These are phyloP conservation scores for Apodemia duryi DNA, from an alignment of 2,888 invertebrate species.

Conservation along the genomic window DNA sequence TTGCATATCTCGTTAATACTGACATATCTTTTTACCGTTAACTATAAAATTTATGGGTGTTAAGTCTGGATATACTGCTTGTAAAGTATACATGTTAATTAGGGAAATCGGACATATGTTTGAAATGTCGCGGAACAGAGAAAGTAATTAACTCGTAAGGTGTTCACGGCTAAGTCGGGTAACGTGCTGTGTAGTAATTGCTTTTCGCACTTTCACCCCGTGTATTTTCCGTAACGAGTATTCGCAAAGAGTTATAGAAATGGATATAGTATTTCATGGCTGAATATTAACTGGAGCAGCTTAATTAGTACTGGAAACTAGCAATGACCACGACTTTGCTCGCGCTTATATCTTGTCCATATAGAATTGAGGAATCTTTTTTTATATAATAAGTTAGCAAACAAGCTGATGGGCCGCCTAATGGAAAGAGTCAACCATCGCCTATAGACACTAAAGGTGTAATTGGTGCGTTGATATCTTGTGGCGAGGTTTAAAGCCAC, in stretches of 20 bases:
- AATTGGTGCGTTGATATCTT: too few relatives aligned
- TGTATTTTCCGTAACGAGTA: slow-evolving; percentile 4
- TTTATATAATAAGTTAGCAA: too few relatives aligned
- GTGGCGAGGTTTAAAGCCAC: too few relatives aligned
- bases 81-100: slow-evolving; percentile 5
- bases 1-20: neutral
- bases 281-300: neutral
- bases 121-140: slow-evolving; percentile 12
- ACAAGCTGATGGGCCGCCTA: too few relatives aligned
- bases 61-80: neutral
- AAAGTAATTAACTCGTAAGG: slow-evolving; percentile 15
- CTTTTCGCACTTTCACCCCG: slow-evolving; percentile 7
- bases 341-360: too few relatives aligned
- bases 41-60: neutral
- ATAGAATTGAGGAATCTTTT: too few relatives aligned
- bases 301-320: too few relatives aligned
- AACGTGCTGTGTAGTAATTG: slow-evolving; percentile 10
- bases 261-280: neutral
- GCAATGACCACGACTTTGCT: too few relatives aligned
- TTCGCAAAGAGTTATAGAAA: neutral
- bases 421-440: too few relatives aligned
- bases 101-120: slow-evolving; percentile 14
- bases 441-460: too few relatives aligned
- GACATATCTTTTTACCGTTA: neutral
- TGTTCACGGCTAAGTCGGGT: slow-evolving; percentile 14